Base-by-base conservation (phyloP, 2,888 invertebrate species). In the Euzophera pinguis region DNA sequence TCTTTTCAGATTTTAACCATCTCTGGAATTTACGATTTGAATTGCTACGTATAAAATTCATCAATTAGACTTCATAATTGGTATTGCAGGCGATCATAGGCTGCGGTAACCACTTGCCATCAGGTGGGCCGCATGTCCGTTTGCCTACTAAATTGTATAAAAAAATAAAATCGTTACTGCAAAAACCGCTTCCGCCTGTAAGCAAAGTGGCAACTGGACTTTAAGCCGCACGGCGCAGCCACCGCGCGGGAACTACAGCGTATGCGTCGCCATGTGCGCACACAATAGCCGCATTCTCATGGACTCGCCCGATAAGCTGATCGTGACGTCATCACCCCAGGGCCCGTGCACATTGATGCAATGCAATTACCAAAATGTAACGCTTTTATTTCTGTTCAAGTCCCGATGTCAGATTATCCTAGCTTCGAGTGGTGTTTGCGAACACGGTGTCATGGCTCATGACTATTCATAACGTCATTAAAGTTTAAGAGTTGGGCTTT, bases 271-370 rank as follows among this genome's bases (percentile, higher is more conserved):
- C 60, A 91, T 90, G 90, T 91, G 91, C 84, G 80, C 72, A 60
- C 78, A 91, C 90, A 91, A 90, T 89, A 71, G 86, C 83, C 83
- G 75, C 85, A 89, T 90, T 91, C 90, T 83, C 90, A 91, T 89
- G 89, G 84, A 84, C 82, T 81, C 79, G 78, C 81, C 75, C 81
- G 77, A 82, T 91, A 90, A 91, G 90, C 90, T 89, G 90, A 90
- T 90, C 84, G 84, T 89, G 85, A 84, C 90, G 88, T 86, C 88
- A 90, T 75, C 77, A 70, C 68, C 22, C 64, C 65, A 65, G 69
- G 73, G 63, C 64, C 62, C 56, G 50, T 72, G 66, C 74, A 69
- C 71, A 67, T 63, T 65, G 64, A 54, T 65, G 60, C 66, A 67
- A 54, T 65, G 60, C 66, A 67, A 68, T 72, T 66, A 66, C 61